A percentile compares a stretch with the other conserved stretches of the same genome.
Conservation (phyloP, 2,797 vertebrate genomes). For the Tapera naevia region DNA sequence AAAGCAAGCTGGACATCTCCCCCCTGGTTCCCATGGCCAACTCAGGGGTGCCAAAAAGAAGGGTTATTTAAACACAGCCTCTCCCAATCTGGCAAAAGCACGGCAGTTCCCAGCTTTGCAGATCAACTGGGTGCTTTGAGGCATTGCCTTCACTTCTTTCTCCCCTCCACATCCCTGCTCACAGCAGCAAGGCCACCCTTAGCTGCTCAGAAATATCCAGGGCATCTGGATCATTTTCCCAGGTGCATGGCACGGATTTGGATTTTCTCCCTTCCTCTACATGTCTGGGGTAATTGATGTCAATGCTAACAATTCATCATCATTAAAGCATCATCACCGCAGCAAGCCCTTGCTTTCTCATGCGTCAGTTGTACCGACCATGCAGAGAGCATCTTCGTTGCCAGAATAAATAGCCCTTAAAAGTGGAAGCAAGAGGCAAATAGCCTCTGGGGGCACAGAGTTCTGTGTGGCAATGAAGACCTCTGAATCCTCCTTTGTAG, state of each 20-base stretch:
- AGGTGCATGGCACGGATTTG: accelerated
- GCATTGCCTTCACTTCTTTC: neutral
- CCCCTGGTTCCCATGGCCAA: neutral
- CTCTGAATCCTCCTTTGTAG: neutral
- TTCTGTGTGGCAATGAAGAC: neutral
- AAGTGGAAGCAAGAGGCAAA: neutral
- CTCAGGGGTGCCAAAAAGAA: neutral
- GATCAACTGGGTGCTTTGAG: neutral
- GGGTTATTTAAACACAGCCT: neutral
- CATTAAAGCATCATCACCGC: neutral
- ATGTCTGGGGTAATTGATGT: neutral
- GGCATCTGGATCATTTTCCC: neutral
- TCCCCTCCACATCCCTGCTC: neutral
- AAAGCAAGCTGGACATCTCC: neutral
- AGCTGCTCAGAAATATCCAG: neutral
- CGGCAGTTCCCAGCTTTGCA: neutral
- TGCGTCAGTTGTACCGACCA: neutral
- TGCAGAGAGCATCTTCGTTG: neutral
- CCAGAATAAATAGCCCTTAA: neutral
- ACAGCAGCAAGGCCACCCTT: neutral
- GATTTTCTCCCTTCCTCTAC: neutral
- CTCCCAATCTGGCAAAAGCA: neutral
- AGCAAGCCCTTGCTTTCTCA: neutral
- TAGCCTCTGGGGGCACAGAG: neutral
- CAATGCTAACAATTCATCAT: neutral